Conservation (phyloP, 2,888 invertebrate genomes). For the Dryobota labecula region DNA sequence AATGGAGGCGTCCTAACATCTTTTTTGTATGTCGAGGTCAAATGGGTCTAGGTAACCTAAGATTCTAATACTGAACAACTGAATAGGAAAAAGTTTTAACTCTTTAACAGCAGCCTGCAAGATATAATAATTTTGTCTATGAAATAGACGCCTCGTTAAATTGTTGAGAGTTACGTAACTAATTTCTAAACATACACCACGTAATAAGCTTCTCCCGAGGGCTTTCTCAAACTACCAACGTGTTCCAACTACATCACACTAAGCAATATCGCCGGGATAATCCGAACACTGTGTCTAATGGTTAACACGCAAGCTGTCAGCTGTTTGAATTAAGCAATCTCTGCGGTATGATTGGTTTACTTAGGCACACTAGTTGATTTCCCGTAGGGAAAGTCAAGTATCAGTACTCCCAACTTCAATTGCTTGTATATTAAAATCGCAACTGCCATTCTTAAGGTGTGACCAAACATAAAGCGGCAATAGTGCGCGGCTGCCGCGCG, state of each 20-base stretch:
- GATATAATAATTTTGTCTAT: background rate
- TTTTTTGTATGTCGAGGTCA: background rate
- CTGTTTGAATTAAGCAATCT: background rate
- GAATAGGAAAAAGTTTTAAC: background rate
- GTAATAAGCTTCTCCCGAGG: background rate
- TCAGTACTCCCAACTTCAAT: background rate
- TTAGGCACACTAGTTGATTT: background rate
- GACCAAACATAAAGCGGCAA: too few species aligned
- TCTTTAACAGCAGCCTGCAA: background rate
- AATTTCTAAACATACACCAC: background rate
- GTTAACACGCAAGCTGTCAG: background rate
- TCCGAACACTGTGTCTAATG: background rate
- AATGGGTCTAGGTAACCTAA: background rate
- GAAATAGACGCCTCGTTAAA: background rate
- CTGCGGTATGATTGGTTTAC: background rate
- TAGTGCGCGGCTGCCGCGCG: too few species aligned
- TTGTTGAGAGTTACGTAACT: background rate
- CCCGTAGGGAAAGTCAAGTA: background rate
- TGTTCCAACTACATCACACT: background rate
- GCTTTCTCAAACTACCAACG: background rate
- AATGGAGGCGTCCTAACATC: conserved; percentile 21
- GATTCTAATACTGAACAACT: background rate
- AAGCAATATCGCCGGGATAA: background rate
- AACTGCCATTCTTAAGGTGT: background rate
- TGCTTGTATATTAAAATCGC: background rate